A percentile compares a stretch with the other conserved stretches of the same genome.
Conservation (phyloP, 2,888 invertebrate genomes). For the Aphodius sticticus region DNA sequence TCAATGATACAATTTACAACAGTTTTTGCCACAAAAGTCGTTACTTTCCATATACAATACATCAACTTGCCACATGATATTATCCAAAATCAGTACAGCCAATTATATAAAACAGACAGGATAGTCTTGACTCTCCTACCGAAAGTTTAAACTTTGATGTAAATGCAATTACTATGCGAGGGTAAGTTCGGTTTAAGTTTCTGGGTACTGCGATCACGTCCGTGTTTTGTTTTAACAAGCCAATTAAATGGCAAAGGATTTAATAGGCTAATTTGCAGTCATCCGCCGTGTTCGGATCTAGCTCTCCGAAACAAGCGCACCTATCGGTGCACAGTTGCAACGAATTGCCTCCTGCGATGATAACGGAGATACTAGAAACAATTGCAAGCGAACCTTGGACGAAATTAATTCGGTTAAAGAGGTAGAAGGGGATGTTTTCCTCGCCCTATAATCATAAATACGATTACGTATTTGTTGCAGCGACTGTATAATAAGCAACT, state of each 20-base stretch:
- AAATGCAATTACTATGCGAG: background rate
- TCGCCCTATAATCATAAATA: no score
- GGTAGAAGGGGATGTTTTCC: no score
- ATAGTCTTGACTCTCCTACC: background rate
- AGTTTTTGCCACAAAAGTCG: no score
- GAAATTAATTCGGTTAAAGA: background rate
- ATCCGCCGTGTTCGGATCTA: slow-evolving; percentile 13
- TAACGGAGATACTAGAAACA: background rate
- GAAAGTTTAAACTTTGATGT: background rate
- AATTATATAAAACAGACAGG: background rate
- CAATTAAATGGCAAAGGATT: slow-evolving; percentile 21
- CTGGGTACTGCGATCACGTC: background rate
- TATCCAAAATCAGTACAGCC: no score
- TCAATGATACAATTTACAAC: no score
- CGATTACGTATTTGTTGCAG: no score
- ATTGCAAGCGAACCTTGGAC: background rate
- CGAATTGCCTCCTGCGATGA: background rate
- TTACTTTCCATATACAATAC: no score
- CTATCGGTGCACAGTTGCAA: background rate
- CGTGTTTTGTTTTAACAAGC: slow-evolving; percentile 13
- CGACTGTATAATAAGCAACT: no score
- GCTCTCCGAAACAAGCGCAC: slow-evolving; percentile 10
- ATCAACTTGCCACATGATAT: no score
- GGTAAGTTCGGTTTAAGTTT: background rate
- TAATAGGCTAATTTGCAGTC: slow-evolving; percentile 22